Evolutionary conservation across 2,797 vertebrate genomes (phyloP).

Genomic region (Hydrolagus colliei): DNA sequence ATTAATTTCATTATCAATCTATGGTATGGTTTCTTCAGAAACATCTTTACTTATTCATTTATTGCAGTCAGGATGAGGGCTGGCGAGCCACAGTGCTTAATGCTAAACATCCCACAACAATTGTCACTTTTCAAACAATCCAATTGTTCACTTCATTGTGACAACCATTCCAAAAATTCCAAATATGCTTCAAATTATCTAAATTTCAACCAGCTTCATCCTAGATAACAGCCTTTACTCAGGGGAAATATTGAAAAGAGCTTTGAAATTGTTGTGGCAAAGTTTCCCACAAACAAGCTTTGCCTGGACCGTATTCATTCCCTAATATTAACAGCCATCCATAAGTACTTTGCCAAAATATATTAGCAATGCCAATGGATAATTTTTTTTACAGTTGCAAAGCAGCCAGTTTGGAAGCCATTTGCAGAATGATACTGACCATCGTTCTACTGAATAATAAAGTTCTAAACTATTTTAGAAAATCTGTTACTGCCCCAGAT

Average conservation of each 20-base stretch:
- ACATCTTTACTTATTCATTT: not conserved
- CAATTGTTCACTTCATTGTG: constrained; percentile 5
- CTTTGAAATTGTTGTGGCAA: constrained; percentile 18
- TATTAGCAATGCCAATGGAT: not conserved
- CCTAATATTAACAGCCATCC: constrained; percentile 30
- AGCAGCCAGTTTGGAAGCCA: not conserved
- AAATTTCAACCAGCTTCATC: constrained; percentile 27
- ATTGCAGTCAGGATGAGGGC: not conserved
- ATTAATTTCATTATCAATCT: no score
- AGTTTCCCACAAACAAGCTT: constrained; percentile 25
- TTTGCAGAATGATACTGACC: not conserved
- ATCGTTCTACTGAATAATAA: not conserved
- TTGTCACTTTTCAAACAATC: not conserved
- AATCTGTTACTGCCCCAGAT: not conserved
- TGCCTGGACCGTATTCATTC: constrained; percentile 19
- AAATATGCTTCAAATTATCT: constrained; percentile 16
- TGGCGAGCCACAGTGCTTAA: not conserved
- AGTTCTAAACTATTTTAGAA: not conserved
- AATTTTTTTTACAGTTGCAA: not conserved
- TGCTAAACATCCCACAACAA: not conserved
- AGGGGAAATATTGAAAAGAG: constrained; percentile 24
- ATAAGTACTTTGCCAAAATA: constrained; percentile 27
- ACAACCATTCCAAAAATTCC: constrained; percentile 10
- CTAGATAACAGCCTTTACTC: constrained; percentile 16
- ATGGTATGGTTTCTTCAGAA: not conserved